Evolutionary conservation across 1,140 invertebrate genomes (phyloP).

Genomic region (Apis cerana): DNA sequence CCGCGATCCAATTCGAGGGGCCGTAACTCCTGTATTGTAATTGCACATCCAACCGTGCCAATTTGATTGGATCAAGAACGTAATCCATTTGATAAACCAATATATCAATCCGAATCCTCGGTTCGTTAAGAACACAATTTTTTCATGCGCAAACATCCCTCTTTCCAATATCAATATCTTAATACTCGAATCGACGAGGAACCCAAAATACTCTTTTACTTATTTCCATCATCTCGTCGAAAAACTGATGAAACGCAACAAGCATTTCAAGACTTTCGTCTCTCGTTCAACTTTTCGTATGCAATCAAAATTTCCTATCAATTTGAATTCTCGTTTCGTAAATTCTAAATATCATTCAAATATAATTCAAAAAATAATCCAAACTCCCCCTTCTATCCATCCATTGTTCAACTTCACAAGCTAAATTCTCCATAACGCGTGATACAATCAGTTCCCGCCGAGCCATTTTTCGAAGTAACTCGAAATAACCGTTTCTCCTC

Average conservation of each 20-base stretch:
- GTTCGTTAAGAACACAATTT: not conserved
- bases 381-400: no score
- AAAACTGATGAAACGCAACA: no score
- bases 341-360: not conserved
- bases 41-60: not conserved
- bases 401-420: not conserved
- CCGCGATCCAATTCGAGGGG: not conserved
- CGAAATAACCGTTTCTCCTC: not conserved
- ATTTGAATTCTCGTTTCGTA: no score
- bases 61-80: constrained; percentile 32
- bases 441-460: not conserved
- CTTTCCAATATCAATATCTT: not conserved
- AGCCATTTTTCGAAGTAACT: not conserved
- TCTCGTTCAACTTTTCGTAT: no score
- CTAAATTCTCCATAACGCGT: not conserved
- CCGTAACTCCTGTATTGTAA: not conserved
- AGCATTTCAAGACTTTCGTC: no score
- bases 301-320: no score
- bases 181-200: no score
- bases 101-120: not conserved
- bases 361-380: not conserved
- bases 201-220: no score
- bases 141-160: not conserved
- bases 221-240: no score
- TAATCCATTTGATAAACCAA: constrained; percentile 8